These are phyloP conservation scores for Enteromius thamalakanensis DNA, from an alignment of 2,797 vertebrate species.

Conservation along the genomic window DNA sequence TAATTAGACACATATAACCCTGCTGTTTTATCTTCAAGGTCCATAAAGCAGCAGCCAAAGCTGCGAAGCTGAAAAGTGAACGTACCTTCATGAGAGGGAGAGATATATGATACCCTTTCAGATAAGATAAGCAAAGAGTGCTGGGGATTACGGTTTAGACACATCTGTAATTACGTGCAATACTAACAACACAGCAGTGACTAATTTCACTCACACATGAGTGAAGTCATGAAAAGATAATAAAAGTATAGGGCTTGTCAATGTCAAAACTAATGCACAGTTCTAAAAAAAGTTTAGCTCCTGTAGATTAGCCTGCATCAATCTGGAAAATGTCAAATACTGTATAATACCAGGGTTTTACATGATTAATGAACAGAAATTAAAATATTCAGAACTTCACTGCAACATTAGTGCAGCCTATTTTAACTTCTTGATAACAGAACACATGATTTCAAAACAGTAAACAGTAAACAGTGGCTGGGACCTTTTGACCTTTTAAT, in stretches of 20 bases:
- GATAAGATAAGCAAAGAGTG: conserved; percentile 6
- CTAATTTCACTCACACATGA: conserved; percentile 41
- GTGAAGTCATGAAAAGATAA: conserved; percentile 36
- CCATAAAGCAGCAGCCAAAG: conserved; percentile 16
- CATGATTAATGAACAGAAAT: not conserved
- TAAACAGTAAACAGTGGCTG: too few relatives aligned
- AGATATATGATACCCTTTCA: conserved; percentile 27
- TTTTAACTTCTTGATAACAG: not conserved
- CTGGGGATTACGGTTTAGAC: conserved; percentile 6
- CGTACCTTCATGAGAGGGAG: conserved; percentile 26
- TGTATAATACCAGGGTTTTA: not conserved
- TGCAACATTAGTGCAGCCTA: not conserved
- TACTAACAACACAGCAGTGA: conserved; percentile 25
- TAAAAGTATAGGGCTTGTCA: conserved; percentile 16
- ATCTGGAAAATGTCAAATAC: not conserved
- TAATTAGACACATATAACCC: conserved; percentile 50
- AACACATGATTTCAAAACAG: not conserved
- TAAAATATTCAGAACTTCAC: not conserved
- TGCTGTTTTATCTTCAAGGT: conserved; percentile 23
- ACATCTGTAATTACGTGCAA: conserved; percentile 34
- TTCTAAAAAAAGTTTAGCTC: not conserved
- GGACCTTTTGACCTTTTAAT: not conserved
- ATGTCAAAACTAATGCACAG: conserved; percentile 15
- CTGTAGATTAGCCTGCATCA: not conserved
- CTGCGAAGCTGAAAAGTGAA: conserved; percentile 8